Base-by-base conservation (phyloP, 2,797 vertebrate species). In the Hemibagrus guttatus region DNA sequence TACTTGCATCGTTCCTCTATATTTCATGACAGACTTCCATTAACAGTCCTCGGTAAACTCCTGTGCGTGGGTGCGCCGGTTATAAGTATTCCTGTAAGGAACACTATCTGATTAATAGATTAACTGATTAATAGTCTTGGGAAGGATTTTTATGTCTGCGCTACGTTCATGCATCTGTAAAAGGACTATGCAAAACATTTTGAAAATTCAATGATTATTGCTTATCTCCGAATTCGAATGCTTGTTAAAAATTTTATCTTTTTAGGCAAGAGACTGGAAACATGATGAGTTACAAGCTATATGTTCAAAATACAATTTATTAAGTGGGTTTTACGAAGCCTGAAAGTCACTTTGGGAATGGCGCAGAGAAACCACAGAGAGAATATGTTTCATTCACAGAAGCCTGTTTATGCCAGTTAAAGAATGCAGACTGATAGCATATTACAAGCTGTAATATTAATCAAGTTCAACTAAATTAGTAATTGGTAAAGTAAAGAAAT, bases 1-100 rank as follows among this genome's bases (percentile, higher is more conserved):
- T 31, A 86, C 80, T 54, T 66, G 23, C 66, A 81, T 87, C 83
- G 84, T 83, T 71, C 28, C 39, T 49, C 58, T 28, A 9, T 28
- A 85, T 85, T 85, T 79, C 64, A 83, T 79, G 61, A 83, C 79
- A 80, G 35, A 59, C 86, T 78, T 81, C 75, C 87, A 80, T 90
- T 81, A 84, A 86, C 85, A 89, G 88, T 88, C 84, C 82, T 88
- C 35, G 21, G 46, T 69, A 84, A 39, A 79, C 35, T 78, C 21
- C 52, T 66, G 80, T 54, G 39, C 52, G 68, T 54, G 23, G 84
- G 80, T 78, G 69, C 71, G 13, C 59, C 6, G 81, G 82, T 87
- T 87, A 89, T 89, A 52, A 75, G 16, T 75, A 54, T 54, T 89
- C 56, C 54, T 59, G 13, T 31, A 56, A 87, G 88, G 85, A 86